Conservation (phyloP, 2,113 vertebrate genomes). For the Cacatua alba region DNA sequence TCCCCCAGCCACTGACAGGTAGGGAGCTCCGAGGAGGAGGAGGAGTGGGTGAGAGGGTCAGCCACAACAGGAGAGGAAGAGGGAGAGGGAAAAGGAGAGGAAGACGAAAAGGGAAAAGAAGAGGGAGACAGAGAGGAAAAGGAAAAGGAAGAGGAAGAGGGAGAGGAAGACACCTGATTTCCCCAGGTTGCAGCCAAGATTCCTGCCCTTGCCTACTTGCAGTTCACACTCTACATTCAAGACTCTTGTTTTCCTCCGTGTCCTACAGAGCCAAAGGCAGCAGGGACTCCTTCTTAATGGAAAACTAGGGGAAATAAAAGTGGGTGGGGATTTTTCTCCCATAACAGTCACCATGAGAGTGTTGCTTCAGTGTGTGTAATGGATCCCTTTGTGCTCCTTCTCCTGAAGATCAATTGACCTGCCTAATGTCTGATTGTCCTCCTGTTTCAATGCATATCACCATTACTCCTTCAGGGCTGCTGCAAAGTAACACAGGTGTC, state of each 20-base stretch:
- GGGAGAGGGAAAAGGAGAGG: too few relatives aligned
- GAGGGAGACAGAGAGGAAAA: not conserved
- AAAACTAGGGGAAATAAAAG: not conserved
- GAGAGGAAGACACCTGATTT: not conserved
- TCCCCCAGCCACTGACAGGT: accelerated
- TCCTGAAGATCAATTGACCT: not conserved
- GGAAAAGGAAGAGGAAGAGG: too few relatives aligned
- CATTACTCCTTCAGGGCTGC: not conserved
- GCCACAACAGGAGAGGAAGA: too few relatives aligned
- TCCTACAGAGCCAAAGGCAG: not conserved
- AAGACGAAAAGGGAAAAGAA: too few relatives aligned
- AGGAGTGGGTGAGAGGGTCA: not conserved
- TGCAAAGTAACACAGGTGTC: not conserved
- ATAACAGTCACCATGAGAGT: not conserved
- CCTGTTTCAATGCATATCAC: not conserved
- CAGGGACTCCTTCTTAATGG: not conserved
- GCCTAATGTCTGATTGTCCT: not conserved
- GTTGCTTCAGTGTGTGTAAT: not conserved
- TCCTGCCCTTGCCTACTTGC: not conserved
- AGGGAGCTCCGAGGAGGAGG: not conserved
- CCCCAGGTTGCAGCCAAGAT: not conserved
- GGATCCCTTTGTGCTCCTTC: not conserved
- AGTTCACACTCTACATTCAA: not conserved
- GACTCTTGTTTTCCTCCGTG: not conserved
- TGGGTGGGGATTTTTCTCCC: not conserved